These are phyloP conservation scores for Tiphia femorata DNA, from an alignment of 2,888 invertebrate species.

Conservation along the genomic window DNA sequence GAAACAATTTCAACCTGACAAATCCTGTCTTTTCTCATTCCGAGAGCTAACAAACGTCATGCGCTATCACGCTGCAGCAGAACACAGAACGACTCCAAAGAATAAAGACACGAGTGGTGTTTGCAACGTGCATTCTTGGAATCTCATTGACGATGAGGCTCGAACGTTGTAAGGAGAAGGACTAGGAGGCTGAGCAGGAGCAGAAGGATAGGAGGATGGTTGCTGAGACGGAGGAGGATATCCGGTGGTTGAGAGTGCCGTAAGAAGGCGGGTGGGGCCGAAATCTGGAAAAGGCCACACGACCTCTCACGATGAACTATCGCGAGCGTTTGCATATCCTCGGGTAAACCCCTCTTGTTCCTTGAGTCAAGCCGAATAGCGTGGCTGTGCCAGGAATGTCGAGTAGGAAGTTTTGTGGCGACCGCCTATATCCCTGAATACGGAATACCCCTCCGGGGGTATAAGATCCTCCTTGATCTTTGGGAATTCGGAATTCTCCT, in stretches of 20 bases:
- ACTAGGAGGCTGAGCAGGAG: background rate
- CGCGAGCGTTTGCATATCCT: conserved; percentile 46
- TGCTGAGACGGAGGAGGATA: background rate
- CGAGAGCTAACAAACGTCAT: too few relatives aligned
- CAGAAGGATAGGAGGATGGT: background rate
- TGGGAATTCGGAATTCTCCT: conserved; percentile 50
- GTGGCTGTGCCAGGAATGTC: conserved; percentile 56
- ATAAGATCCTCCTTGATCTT: conserved; percentile 53
- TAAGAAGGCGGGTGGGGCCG: background rate
- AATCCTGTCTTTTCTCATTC: too few relatives aligned
- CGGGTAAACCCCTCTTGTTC: conserved; percentile 42
- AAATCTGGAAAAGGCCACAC: conserved; percentile 36
- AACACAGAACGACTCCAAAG: too few relatives aligned
- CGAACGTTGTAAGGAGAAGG: too few relatives aligned
- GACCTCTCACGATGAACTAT: conserved; percentile 32
- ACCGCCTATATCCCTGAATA: conserved; percentile 54
- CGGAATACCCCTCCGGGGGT: conserved; percentile 47
- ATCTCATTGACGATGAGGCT: too few relatives aligned
- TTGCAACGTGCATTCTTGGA: too few relatives aligned
- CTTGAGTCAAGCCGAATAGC: conserved; percentile 43
- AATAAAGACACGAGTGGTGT: too few relatives aligned
- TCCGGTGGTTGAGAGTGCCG: background rate
- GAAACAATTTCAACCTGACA: too few relatives aligned
- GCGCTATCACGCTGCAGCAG: too few relatives aligned
- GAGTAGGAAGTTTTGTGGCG: conserved; percentile 52